A percentile compares a stretch with the other conserved stretches of the same genome.
Conservation (phyloP, 2,888 invertebrate species). For the Troides oblongomaculatus region DNA sequence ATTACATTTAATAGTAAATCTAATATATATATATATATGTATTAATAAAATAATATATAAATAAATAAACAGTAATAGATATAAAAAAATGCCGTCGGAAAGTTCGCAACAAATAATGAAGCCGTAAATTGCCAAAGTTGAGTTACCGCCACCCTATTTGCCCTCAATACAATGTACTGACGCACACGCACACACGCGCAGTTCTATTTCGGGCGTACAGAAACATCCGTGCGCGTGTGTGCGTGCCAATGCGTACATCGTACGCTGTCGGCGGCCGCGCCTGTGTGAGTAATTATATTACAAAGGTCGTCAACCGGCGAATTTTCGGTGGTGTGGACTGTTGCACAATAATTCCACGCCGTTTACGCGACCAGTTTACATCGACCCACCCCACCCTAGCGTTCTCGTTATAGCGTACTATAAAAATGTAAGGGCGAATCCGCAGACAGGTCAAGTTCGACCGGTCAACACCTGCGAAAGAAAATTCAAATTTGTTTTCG, state of each 20-base stretch:
- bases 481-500: conserved; percentile 21
- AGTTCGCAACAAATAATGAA: conserved; percentile 21
- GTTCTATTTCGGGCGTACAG: conserved; percentile 34
- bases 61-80: background rate
- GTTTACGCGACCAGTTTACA: conserved; percentile 22
- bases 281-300: conserved; percentile 39
- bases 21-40: background rate
- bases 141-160: conserved; percentile 32
- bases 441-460: conserved; percentile 4
- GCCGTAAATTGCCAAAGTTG: conserved; percentile 28
- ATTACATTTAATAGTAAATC: too few relatives aligned
- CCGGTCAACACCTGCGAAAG: conserved; percentile 17
- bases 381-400: conserved; percentile 24
- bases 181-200: conserved; percentile 34
- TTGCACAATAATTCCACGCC: conserved; percentile 47
- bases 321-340: conserved; percentile 51
- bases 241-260: conserved; percentile 34
- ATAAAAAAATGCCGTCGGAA: background rate
- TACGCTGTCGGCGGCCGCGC: conserved; percentile 34
- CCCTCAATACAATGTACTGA: conserved; percentile 32
- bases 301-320: conserved; percentile 50
- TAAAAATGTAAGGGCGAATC: background rate
- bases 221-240: conserved; percentile 9
- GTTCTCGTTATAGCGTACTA: background rate
- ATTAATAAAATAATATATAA: background rate